Conservation (phyloP, 2,797 vertebrate genomes). For the Anniella stebbinsi region DNA sequence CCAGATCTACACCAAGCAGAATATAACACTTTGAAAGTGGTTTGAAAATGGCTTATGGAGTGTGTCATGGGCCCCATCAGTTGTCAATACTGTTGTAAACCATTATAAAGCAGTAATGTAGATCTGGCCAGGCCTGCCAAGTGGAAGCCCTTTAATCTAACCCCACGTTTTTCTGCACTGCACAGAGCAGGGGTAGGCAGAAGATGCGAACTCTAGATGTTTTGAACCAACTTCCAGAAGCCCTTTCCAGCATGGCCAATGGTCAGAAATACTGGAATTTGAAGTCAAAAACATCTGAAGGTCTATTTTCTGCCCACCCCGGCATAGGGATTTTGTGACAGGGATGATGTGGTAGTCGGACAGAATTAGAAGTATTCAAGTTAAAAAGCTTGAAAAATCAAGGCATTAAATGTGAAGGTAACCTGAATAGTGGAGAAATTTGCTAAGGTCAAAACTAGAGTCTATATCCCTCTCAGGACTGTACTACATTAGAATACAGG, state of each 20-base stretch:
- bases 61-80: no score
- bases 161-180: not conserved
- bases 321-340: not conserved
- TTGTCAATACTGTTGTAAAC: no score
- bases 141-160: not conserved
- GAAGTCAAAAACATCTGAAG: no score
- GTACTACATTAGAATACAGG: not conserved
- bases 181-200: not conserved
- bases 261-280: no score
- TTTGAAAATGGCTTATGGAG: no score
- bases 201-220: no score
- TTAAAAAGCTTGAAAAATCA: not conserved
- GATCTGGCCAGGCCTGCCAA: not conserved
- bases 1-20: not conserved
- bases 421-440: not conserved
- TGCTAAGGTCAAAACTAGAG: not conserved
- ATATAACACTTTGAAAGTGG: no score
- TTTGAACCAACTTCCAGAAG: no score
- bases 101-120: no score
- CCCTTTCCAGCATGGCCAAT: no score
- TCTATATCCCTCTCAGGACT: not conserved
- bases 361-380: not conserved
- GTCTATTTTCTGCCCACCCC: no score
- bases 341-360: no score
- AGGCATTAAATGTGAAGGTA: not conserved